Base-by-base conservation (phyloP, 1,140 invertebrate species). In the Stegodyphus dumicola region DNA sequence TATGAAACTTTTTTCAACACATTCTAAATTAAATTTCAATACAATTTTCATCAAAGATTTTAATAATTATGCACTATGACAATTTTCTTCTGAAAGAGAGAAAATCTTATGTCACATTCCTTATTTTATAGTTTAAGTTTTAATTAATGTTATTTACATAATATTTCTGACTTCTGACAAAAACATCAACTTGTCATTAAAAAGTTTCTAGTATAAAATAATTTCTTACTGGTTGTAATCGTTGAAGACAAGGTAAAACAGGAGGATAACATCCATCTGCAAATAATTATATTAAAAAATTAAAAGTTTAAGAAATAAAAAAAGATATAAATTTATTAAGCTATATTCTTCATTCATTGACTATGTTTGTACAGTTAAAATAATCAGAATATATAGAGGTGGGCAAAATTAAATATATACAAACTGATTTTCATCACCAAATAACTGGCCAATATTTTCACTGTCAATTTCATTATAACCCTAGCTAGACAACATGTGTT, bases 191-290 rank as follows among this genome's bases (percentile, higher is more conserved):
- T 33, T 33, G 33, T 33, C 33, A 51, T 51, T 73, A 73, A 17
- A 11, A 69, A 13, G n/a, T 69, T 73, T 51, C 48, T 48, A 73
- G 48, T 48, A 49, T 17, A 18, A 52, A 48, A 33, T 10, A 60
- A 48, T 13, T 52, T 89, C 90, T 90, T 87, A 91, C 93, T 10
- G 93, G 93, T 89, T 93, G 94, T 13, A 95, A 88, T 13, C 92
- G 90, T 89, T 97, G 96, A 64, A 98, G 92, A 88, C 95, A 96
- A 70, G 97, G 97, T 84, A 99, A 91, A 5, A 99, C 94, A 15
- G 94, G 92, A 15, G 96, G 96, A 71, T 90, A 90, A 18, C 94
- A 93, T 76, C 95, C 97, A 92, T 92, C 95, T 95, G 89, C n/a
- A 89, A 86, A 81, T 15, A 56, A 67, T 33, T 33, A 69, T 69